Base-by-base conservation (phyloP, 2,888 invertebrate genomes). In the Napeogenes sylphis region DNA sequence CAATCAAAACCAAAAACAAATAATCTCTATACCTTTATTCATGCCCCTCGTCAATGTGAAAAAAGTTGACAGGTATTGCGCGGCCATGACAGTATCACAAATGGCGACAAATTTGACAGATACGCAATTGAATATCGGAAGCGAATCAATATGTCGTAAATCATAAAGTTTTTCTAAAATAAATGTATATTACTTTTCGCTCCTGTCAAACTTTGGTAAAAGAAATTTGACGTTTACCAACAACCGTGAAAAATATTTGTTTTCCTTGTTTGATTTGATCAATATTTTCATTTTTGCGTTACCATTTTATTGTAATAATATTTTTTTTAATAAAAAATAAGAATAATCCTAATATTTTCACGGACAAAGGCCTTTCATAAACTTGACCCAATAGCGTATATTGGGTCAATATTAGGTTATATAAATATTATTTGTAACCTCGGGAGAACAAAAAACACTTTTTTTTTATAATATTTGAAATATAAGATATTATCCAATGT, bases 61-160 rank as follows among this genome's bases (percentile, higher is more conserved):
- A 70, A 71, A 70, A 63, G 65, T 69, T 73, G 73, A 71, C 73
- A 71, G 70, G 63, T 71, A 71, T 72, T 68, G 68, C 66, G 67
- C 62, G 63, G 70, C 63, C 70, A 63, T 73, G 74, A 73, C 74
- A 74, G 72, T 63, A 67, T 63, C 66, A 64, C 66, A 64, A 69
- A 70, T 70, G 70, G 71, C 58, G 70, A 67, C 67, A 65, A 57
- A 68, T 69, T 67, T 72, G 71, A 73, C 71, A 70, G 69, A 63
- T 65, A 61, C 61, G 68, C 61, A 66, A 71, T 64, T 66, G 64
- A 68, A 67, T 66, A 61, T 51, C 51, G 51, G 51, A 51, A 51
- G 45, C 35, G 30, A 56, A 55, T 55, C 55, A 60, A 61, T 30
- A 33, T 42, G 32, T 32, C 33, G 14, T 51, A 62, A 32, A 56